Conservation (phyloP, 1,140 invertebrate species). For the Cylas formicarius region DNA sequence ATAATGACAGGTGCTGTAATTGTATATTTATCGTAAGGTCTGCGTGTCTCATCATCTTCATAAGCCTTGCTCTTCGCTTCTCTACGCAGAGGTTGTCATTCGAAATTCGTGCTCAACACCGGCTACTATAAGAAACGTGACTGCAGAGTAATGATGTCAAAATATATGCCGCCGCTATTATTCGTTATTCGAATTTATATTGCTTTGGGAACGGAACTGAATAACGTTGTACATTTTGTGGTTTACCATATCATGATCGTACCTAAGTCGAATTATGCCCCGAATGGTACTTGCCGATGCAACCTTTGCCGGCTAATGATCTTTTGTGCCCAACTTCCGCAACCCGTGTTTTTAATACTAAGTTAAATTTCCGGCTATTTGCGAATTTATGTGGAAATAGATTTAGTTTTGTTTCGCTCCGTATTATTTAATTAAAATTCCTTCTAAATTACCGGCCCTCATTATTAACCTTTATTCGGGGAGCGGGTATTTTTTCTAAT, state of each 20-base stretch:
- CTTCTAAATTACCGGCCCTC: no score
- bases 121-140: conserved; percentile 41
- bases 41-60: conserved; percentile 26
- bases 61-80: conserved; percentile 22
- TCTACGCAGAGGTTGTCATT: conserved; percentile 35
- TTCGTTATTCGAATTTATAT: conserved; percentile 33
- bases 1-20: conserved; percentile 32
- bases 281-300: background rate
- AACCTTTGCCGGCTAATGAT: conserved; percentile 4
- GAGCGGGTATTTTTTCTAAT: no score
- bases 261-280: conserved; percentile 15
- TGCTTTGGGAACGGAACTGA: conserved; percentile 22
- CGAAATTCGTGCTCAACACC: conserved; percentile 35
- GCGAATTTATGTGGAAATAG: no score
- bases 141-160: conserved; percentile 37
- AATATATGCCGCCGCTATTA: conserved; percentile 31
- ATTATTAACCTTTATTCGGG: no score
- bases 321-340: no score
- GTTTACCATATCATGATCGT: conserved; percentile 28
- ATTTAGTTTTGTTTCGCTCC: no score
- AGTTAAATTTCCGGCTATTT: no score
- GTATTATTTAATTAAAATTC: no score
- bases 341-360: no score
- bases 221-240: conserved; percentile 23
- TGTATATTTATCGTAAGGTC: conserved; percentile 33